These are phyloP conservation scores for Aplidium turbinatum DNA, from an alignment of 23 tunicate genomes.

Conservation along the genomic window DNA sequence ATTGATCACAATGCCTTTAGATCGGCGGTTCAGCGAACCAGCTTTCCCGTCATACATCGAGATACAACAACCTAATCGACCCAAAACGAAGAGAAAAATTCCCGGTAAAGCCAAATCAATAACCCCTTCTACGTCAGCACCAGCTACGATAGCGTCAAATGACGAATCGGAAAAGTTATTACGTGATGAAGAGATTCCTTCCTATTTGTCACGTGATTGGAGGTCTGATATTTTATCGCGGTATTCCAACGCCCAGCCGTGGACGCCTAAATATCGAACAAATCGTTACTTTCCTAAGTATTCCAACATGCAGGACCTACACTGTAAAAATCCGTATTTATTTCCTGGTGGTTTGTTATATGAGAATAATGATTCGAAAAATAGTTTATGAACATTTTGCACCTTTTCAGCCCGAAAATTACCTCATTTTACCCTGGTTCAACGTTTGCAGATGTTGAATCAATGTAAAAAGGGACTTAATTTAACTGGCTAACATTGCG, in stretches of 20 bases:
- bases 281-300: slow-evolving; percentile 73
- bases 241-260: slow-evolving; percentile 56
- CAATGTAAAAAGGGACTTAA: too few species aligned
- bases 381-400: too few species aligned
- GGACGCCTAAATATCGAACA: slow-evolving; percentile 59
- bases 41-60: slow-evolving; percentile 17
- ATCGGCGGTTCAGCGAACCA: slow-evolving; percentile 43
- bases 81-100: background rate
- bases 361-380: slow-evolving; percentile 11
- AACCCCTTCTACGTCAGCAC: slow-evolving; percentile 58
- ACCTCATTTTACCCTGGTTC: too few species aligned
- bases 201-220: slow-evolving; percentile 59
- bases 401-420: too few species aligned
- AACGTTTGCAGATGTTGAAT: too few species aligned
- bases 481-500: too few species aligned
- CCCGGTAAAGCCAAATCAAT: background rate
- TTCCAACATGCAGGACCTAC: slow-evolving; percentile 67
- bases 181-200: slow-evolving; percentile 1
- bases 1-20: background rate
- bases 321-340: slow-evolving; percentile 79
- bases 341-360: slow-evolving; percentile 55
- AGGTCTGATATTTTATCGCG: slow-evolving; percentile 61
- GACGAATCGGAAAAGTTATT: slow-evolving; percentile 9
- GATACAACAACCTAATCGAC: background rate
- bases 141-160: slow-evolving; percentile 77